phyloP scores from a whole-genome alignment of 2,888 invertebrate species.

The Scaptomyza tumidula region DNA sequence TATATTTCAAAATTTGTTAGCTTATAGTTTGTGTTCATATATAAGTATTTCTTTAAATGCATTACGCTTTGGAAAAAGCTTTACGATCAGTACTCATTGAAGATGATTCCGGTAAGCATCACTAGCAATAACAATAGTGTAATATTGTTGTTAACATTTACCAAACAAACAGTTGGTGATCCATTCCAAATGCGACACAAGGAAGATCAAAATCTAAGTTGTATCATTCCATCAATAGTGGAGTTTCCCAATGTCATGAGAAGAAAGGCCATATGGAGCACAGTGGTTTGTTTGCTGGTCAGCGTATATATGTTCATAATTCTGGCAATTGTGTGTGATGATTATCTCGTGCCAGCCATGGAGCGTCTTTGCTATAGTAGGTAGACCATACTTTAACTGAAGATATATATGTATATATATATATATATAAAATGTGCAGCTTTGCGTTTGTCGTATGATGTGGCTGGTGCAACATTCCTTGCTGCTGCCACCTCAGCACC shows the following conservation, averaged over 20 bases:
- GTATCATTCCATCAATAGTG: constrained; percentile 91
- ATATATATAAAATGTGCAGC: constrained; percentile 84
- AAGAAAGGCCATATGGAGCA: constrained; percentile 23
- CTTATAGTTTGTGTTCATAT: neutral
- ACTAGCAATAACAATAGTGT: neutral
- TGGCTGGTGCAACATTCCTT: constrained; percentile 96
- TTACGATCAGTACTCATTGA: neutral
- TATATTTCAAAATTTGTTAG: neutral
- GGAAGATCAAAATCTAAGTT: constrained; percentile 85
- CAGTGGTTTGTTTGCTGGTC: constrained; percentile 52
- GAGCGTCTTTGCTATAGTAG: constrained; percentile 93
- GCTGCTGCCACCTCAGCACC: constrained; percentile 96
- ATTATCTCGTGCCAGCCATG: constrained; percentile 95
- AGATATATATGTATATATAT: neutral
- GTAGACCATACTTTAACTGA: constrained; percentile 67
- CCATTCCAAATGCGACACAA: neutral
- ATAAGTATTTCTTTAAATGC: constrained; percentile 3
- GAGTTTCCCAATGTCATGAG: constrained; percentile 94
- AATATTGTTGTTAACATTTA: too few species aligned
- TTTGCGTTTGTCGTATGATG: constrained; percentile 91
- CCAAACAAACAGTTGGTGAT: constrained; percentile 4
- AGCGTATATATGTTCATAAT: constrained; percentile 90
- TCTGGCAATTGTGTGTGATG: constrained; percentile 94
- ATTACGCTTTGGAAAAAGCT: constrained; percentile 3
- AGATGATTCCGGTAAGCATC: constrained; percentile 22